Percentiles rank a stretch among this genome's conserved stretches.
phyloP scores from a whole-genome alignment of 2,113 vertebrate species.

The Oenanthe oenanthe region DNA sequence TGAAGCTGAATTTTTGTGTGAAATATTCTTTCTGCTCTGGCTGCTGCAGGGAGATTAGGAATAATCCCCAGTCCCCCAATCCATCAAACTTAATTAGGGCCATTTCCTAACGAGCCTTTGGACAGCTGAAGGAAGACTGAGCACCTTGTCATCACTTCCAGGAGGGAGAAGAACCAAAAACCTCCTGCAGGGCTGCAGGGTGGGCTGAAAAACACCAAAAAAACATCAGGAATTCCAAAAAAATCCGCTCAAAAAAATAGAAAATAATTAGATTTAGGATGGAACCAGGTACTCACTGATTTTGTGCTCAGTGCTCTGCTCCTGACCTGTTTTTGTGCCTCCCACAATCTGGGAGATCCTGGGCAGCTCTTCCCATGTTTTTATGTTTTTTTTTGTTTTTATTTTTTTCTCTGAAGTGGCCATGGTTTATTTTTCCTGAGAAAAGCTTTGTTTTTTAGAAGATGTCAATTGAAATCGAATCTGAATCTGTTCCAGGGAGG shows the following conservation, averaged over 20 bases:
- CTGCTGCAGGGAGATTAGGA: slow-evolving; percentile 9
- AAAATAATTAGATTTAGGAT: neutral
- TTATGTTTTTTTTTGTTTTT: no score
- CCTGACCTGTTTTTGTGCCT: neutral
- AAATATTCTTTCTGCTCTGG: neutral
- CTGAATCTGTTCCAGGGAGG: neutral
- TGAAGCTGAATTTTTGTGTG: neutral
- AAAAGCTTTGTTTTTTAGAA: neutral
- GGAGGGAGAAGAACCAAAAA: neutral
- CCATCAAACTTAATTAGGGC: slow-evolving; percentile 29
- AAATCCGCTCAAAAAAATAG: neutral
- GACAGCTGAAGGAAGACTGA: neutral
- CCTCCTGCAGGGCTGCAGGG: neutral
- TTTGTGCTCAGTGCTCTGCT: neutral
- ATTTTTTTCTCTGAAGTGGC: neutral
- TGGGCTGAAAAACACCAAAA: neutral
- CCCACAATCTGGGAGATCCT: neutral
- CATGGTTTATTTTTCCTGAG: neutral
- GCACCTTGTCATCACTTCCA: neutral
- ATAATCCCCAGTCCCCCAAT: neutral
- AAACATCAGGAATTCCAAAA: neutral
- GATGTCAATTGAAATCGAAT: neutral
- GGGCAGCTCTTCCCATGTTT: neutral
- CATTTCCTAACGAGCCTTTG: slow-evolving; percentile 19
- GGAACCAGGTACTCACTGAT: rapidly evolving